Evolutionary conservation across 2,113 vertebrate genomes (phyloP).

Genomic region (Oostethus manadensis): DNA sequence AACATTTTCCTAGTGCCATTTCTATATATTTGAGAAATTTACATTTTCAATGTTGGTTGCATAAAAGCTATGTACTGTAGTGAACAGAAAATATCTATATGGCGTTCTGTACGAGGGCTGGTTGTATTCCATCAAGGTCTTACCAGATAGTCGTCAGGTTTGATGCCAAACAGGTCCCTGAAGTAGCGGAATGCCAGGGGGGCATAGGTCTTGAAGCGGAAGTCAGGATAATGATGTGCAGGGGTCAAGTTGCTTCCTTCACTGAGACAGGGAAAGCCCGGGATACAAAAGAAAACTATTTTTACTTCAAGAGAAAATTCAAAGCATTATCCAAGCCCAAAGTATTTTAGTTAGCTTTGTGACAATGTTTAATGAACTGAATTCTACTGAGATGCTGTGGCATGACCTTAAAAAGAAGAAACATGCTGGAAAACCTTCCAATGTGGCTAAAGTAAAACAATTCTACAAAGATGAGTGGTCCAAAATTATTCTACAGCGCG

Average conservation of each 20-base stretch:
- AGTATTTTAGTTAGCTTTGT: conserved; percentile 5
- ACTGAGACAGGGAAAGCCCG: conserved; percentile 53
- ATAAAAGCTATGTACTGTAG: no score
- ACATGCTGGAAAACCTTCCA: no score
- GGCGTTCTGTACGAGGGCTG: neutral
- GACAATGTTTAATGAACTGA: conserved; percentile 10
- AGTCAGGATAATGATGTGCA: conserved; percentile 97
- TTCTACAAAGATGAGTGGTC: no score
- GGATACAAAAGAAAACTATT: neutral
- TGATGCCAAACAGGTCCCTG: conserved; percentile 97
- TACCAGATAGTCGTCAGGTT: conserved; percentile 98
- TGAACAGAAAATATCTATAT: no score
- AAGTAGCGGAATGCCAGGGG: conserved; percentile 97
- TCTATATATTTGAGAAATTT: no score
- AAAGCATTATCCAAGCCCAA: conserved; percentile 1
- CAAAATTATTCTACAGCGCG: no score
- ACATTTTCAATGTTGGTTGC: no score
- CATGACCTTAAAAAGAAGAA: no score
- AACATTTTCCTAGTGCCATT: no score
- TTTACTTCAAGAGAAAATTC: neutral
- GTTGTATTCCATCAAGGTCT: conserved; percentile 45
- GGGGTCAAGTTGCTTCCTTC: conserved; percentile 98
- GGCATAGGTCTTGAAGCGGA: conserved; percentile 97
- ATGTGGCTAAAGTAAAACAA: no score
- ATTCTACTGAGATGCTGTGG: no score